phyloP scores from a whole-genome alignment of 2,888 invertebrate genomes.

The Exocentrus adspersus region DNA sequence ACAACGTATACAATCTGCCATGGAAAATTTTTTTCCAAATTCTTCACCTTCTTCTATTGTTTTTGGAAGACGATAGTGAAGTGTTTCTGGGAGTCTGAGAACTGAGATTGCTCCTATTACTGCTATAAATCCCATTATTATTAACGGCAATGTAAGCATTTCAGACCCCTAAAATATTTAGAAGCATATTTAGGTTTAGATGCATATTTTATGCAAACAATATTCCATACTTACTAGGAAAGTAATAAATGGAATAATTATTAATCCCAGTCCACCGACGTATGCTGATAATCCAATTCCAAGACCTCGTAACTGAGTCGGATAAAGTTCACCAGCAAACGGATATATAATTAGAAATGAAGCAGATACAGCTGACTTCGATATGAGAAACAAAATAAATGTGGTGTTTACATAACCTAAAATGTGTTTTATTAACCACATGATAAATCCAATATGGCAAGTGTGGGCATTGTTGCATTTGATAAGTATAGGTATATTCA shows the following conservation, averaged over 20 bases:
- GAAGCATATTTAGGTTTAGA: neutral
- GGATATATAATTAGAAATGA: slow-evolving; percentile 93
- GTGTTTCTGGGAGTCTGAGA: slow-evolving; percentile 84
- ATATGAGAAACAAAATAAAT: slow-evolving; percentile 79
- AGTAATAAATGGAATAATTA: slow-evolving; percentile 90
- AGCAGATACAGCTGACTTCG: slow-evolving; percentile 90
- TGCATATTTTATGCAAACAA: neutral
- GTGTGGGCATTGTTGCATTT: too few species aligned
- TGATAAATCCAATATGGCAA: too few species aligned
- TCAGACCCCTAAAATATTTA: slow-evolving; percentile 76
- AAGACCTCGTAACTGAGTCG: slow-evolving; percentile 87
- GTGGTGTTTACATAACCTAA: slow-evolving; percentile 80
- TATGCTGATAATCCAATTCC: slow-evolving; percentile 93
- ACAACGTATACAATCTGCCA: slow-evolving; percentile 79
- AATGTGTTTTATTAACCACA: too few species aligned
- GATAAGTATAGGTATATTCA: too few species aligned
- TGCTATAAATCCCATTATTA: slow-evolving; percentile 85
- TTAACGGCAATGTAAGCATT: slow-evolving; percentile 82
- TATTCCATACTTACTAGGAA: slow-evolving; percentile 74
- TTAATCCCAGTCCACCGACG: slow-evolving; percentile 87
- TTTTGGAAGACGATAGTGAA: slow-evolving; percentile 84
- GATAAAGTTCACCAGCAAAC: slow-evolving; percentile 91
- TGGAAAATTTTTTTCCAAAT: slow-evolving; percentile 85
- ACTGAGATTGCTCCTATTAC: slow-evolving; percentile 84
- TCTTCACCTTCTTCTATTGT: slow-evolving; percentile 89